Conservation (phyloP, 2,888 invertebrate species). For the Nemotelus pantherinus region DNA sequence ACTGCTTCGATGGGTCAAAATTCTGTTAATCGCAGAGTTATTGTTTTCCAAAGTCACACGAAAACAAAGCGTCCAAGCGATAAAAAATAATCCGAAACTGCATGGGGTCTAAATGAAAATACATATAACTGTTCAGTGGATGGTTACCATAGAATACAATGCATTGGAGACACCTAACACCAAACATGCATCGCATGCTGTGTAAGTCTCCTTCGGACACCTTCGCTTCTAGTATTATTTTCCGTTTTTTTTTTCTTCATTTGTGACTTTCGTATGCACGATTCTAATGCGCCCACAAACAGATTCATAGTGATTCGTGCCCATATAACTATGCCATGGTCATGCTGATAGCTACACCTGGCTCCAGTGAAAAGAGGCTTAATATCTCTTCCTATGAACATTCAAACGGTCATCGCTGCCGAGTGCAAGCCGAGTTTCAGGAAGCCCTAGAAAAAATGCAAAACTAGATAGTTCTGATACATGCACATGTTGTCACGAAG, state of each 20-base stretch:
- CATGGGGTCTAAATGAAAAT: not conserved
- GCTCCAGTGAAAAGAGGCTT: not conserved
- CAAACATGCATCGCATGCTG: not conserved
- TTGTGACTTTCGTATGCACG: no score
- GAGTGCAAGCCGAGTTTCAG: conserved; percentile 3
- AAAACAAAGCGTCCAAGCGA: not conserved
- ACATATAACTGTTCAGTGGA: no score
- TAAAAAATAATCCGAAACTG: conserved; percentile 11
- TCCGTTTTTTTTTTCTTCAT: no score
- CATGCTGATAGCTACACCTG: not conserved
- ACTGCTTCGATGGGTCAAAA: not conserved
- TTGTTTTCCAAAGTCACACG: not conserved
- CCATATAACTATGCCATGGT: not conserved
- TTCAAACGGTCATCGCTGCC: not conserved
- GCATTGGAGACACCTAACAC: not conserved
- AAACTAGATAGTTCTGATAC: not conserved
- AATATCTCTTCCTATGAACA: not conserved
- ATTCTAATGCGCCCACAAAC: no score
- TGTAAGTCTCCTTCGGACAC: not conserved
- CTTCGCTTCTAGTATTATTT: not conserved
- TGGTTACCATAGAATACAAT: not conserved
- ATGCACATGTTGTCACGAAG: no score
- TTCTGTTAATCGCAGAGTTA: not conserved
- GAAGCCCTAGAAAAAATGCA: conserved; percentile 32
- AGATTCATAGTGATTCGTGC: no score